Percentiles rank a stretch among this genome's conserved stretches.
phyloP scores from a whole-genome alignment of 2,888 invertebrate species.

The Trypoxylon attenuatum region DNA sequence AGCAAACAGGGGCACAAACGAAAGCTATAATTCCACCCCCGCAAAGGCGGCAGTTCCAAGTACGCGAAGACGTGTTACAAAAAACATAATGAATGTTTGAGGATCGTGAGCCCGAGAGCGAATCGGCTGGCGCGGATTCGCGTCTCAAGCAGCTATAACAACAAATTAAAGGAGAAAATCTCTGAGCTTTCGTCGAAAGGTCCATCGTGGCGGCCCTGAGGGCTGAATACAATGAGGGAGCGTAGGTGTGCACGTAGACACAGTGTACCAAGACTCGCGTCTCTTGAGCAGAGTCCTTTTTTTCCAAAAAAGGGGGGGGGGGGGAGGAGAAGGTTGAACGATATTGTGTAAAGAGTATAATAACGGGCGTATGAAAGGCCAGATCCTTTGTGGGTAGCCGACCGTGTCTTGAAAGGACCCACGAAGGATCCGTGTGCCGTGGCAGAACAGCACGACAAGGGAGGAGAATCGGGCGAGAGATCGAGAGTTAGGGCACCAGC shows the following conservation, averaged over 20 bases:
- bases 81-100: constrained; percentile 74
- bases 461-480: constrained; percentile 31
- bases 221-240: constrained; percentile 43
- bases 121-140: constrained; percentile 60
- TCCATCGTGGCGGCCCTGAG: constrained; percentile 36
- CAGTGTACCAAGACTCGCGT: constrained; percentile 3
- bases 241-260: constrained; percentile 27
- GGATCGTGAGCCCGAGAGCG: constrained; percentile 52
- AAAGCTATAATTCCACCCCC: constrained; percentile 28
- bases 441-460: constrained; percentile 29
- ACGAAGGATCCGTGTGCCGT: constrained; percentile 47
- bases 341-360: constrained; percentile 73
- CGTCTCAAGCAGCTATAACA: constrained; percentile 71
- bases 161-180: constrained; percentile 69
- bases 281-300: constrained; percentile 22
- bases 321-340: constrained; percentile 59
- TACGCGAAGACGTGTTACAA: constrained; percentile 61
- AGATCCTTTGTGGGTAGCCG: constrained; percentile 72
- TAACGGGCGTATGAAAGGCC: constrained; percentile 67
- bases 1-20: constrained; percentile 35
- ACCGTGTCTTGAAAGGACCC: constrained; percentile 72
- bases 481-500: constrained; percentile 69
- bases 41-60: constrained; percentile 18
- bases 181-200: constrained; percentile 54
- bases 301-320: constrained; percentile 36